Percentiles rank a stretch among this genome's conserved stretches.
Evolutionary conservation across 2,797 vertebrate genomes (phyloP).

Genomic region (Thaleichthys pacificus): DNA sequence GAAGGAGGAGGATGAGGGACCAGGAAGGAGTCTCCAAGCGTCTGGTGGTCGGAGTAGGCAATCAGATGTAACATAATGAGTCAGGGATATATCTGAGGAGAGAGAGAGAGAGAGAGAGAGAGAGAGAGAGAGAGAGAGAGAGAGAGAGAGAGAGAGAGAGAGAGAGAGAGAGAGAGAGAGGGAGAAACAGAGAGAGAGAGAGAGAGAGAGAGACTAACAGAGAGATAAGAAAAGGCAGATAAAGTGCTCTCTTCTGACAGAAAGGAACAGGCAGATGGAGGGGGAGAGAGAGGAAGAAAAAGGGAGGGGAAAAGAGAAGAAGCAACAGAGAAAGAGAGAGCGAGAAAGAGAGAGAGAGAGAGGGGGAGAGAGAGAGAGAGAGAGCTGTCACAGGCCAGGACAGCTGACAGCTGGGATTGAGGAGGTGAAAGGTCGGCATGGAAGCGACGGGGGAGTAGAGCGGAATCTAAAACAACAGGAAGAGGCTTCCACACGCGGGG

Average conservation of each 20-base stretch:
- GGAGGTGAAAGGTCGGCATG: conserved; percentile 69
- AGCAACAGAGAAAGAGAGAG: conserved; percentile 26
- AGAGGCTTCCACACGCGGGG: conserved; percentile 36
- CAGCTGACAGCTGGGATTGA: conserved; percentile 81
- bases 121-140: background rate
- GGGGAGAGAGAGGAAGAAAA: conserved; percentile 12
- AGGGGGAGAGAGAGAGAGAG: conserved; percentile 16
- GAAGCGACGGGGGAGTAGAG: conserved; percentile 67
- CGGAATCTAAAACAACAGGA: conserved; percentile 75
- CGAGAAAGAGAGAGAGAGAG: conserved; percentile 22
- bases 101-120: background rate
- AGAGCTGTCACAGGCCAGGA: conserved; percentile 65
- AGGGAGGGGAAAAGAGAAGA: too few relatives aligned
- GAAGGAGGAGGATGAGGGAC: too few relatives aligned
- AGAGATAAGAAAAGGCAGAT: background rate
- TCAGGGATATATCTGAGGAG: background rate
- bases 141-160: too few relatives aligned
- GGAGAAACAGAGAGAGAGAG: too few relatives aligned
- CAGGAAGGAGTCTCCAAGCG: too few relatives aligned
- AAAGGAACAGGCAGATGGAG: background rate
- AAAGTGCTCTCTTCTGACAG: background rate
- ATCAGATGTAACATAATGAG: too few relatives aligned
- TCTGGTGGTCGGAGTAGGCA: too few relatives aligned
- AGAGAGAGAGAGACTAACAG: background rate
- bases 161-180: too few relatives aligned